Conservation (phyloP, 2,797 vertebrate genomes). For the Gymnopithys bicolor region DNA sequence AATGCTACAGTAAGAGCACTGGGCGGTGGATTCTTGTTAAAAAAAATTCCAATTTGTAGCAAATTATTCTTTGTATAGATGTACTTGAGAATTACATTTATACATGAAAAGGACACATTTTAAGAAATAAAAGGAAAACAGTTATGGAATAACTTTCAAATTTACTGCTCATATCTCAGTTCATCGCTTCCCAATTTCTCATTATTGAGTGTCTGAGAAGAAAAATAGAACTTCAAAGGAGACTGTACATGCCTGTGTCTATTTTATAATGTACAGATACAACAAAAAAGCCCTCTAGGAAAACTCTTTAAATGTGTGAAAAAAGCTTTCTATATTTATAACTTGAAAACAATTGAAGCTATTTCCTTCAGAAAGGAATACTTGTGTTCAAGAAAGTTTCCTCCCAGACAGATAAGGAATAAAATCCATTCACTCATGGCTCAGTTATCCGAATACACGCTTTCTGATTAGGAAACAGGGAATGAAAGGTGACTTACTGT, state of each 20-base stretch:
- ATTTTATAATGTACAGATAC: slow-evolving; percentile 36
- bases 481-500: not conserved
- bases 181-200: slow-evolving; percentile 36
- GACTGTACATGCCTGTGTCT: not conserved
- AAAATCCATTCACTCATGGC: not conserved
- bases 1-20: not conserved
- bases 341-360: slow-evolving; percentile 29
- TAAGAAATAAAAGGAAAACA: slow-evolving; percentile 25
- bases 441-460: not conserved
- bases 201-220: slow-evolving; percentile 32
- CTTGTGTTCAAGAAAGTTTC: not conserved
- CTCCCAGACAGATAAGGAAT: not conserved
- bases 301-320: not conserved
- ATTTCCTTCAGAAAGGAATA: not conserved
- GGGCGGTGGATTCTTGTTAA: not conserved
- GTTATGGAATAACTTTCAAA: slow-evolving; percentile 35
- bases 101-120: not conserved
- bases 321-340: slow-evolving; percentile 47
- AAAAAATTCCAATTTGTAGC: slow-evolving; percentile 13
- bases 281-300: slow-evolving; percentile 33
- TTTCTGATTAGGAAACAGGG: not conserved
- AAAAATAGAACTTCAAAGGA: slow-evolving; percentile 47
- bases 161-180: slow-evolving; percentile 33
- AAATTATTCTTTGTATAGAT: slow-evolving; percentile 37
- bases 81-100: slow-evolving; percentile 21